phyloP scores from a whole-genome alignment of 2,888 invertebrate genomes.

The Nymphalis urticae region DNA sequence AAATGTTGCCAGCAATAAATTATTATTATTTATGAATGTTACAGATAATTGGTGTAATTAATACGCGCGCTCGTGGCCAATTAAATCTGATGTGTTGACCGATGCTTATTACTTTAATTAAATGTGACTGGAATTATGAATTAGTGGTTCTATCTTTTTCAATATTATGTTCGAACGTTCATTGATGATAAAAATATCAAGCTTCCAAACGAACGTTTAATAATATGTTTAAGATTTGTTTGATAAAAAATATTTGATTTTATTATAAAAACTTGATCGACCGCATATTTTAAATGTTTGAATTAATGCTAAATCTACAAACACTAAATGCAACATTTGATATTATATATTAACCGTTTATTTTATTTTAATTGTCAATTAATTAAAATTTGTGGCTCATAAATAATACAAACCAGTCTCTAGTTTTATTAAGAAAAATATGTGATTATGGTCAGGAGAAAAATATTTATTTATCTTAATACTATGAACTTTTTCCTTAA shows the following conservation, averaged over 20 bases:
- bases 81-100: conserved; percentile 49
- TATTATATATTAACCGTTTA: conserved; percentile 17
- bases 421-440: neutral
- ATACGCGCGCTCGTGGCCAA: conserved; percentile 48
- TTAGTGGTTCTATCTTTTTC: conserved; percentile 28
- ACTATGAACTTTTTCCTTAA: no score
- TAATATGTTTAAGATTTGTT: neutral
- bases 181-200: conserved; percentile 7
- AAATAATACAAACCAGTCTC: conserved; percentile 5
- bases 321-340: conserved; percentile 17
- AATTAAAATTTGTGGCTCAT: conserved; percentile 17
- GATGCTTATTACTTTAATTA: conserved; percentile 46
- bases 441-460: no score
- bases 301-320: conserved; percentile 25
- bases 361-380: conserved; percentile 25
- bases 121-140: conserved; percentile 37
- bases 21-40: conserved; percentile 69
- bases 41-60: conserved; percentile 67
- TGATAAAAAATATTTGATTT: neutral
- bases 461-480: no score
- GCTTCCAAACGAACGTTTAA: neutral
- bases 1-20: conserved; percentile 76
- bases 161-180: conserved; percentile 16
- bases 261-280: neutral
- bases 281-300: conserved; percentile 11